Evolutionary conservation across 1,140 invertebrate genomes (phyloP).

Genomic region (Heliconius melpomene): DNA sequence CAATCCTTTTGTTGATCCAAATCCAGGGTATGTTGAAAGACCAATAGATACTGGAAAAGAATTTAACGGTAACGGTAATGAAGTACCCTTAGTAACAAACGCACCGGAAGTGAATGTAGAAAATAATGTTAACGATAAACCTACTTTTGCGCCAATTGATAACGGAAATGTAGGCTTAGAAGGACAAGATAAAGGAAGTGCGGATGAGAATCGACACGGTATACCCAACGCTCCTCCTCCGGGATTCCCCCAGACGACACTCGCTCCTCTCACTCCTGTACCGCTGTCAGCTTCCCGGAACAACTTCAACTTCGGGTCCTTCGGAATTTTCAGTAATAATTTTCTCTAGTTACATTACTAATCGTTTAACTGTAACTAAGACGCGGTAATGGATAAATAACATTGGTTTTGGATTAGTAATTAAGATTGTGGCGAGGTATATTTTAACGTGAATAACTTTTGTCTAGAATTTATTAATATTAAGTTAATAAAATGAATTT

Average conservation of each 20-base stretch:
- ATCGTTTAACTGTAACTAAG: slow-evolving; percentile 11
- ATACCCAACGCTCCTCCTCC: slow-evolving; percentile 12
- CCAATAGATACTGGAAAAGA: neutral
- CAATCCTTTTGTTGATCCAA: neutral
- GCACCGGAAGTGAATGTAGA: neutral
- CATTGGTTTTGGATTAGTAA: slow-evolving; percentile 5
- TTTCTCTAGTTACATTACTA: slow-evolving; percentile 23
- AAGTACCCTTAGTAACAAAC: neutral
- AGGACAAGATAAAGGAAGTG: neutral
- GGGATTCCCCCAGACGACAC: slow-evolving; percentile 24
- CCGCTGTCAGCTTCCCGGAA: slow-evolving; percentile 47
- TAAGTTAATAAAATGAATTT: neutral
- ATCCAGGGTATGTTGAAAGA: neutral
- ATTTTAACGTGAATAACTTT: neutral
- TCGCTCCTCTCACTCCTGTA: slow-evolving; percentile 49
- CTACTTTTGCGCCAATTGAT: slow-evolving; percentile 12
- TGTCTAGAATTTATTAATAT: neutral
- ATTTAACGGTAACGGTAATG: neutral
- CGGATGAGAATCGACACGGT: slow-evolving; percentile 2
- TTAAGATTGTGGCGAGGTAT: neutral
- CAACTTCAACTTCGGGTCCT: slow-evolving; percentile 53
- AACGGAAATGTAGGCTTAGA: neutral
- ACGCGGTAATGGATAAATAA: slow-evolving; percentile 10
- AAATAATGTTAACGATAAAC: neutral
- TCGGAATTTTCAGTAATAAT: slow-evolving; percentile 59